phyloP scores from a whole-genome alignment of 2,797 vertebrate genomes.

The Chrysocyon brachyurus region DNA sequence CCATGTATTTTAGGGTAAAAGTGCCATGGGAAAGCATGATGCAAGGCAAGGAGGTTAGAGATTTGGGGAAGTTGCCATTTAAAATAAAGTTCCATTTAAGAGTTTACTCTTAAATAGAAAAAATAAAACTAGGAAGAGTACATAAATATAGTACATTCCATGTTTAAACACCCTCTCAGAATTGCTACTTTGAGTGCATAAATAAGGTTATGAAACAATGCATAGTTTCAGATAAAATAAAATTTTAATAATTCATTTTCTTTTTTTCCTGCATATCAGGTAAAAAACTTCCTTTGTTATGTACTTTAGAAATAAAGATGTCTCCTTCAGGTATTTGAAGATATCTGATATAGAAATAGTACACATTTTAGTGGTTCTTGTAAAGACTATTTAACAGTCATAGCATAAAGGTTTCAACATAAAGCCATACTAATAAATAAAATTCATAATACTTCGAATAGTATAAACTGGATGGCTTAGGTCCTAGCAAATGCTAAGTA shows the following conservation, averaged over 20 bases:
- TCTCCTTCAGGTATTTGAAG: conserved; percentile 38
- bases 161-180: conserved; percentile 29
- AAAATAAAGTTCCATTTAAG: conserved; percentile 52
- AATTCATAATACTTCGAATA: background rate
- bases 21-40: background rate
- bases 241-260: conserved; percentile 44
- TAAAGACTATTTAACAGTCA: conserved; percentile 25
- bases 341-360: background rate
- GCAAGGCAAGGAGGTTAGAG: background rate
- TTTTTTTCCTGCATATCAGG: background rate
- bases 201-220: conserved; percentile 41
- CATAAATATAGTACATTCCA: background rate
- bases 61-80: background rate
- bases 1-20: background rate
- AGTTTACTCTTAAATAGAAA: conserved; percentile 8
- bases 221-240: background rate
- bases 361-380: conserved; percentile 26
- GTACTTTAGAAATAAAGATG: conserved; percentile 10
- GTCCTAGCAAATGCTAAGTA: background rate
- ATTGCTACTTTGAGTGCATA: conserved; percentile 40
- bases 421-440: background rate
- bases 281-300: background rate
- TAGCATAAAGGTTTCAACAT: conserved; percentile 23
- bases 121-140: conserved; percentile 37
- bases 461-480: conserved; percentile 9